Percentiles rank a stretch among this genome's conserved stretches.
Conservation (phyloP, 2,888 invertebrate genomes). For the Palloptera scutellata region DNA sequence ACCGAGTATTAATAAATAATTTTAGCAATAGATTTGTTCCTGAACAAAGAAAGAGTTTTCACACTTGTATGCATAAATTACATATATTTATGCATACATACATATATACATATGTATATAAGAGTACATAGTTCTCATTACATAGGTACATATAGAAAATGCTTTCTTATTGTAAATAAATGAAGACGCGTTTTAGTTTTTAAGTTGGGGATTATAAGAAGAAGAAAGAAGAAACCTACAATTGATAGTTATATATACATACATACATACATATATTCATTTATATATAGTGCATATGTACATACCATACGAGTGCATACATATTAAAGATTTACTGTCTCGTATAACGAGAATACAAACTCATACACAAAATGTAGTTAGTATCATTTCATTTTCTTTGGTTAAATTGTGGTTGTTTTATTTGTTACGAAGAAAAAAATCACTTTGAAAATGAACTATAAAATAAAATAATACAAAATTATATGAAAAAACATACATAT, state of each 20-base stretch:
- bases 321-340: too few species aligned
- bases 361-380: neutral
- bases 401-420: neutral
- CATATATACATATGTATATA: neutral
- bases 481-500: neutral
- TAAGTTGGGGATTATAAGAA: slow-evolving; percentile 21
- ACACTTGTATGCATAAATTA: slow-evolving; percentile 26
- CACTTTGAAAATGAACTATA: slow-evolving; percentile 5
- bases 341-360: too few species aligned
- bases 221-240: slow-evolving; percentile 15
- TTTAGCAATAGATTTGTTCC: slow-evolving; percentile 35
- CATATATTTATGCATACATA: slow-evolving; percentile 6
- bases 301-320: too few species aligned
- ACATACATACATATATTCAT: slow-evolving; percentile 22
- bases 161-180: too few species aligned
- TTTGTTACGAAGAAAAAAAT: neutral
- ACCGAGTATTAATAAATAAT: slow-evolving; percentile 25
- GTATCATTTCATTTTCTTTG: neutral
- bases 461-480: neutral
- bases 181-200: too few species aligned
- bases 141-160: slow-evolving; percentile 28
- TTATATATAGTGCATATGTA: slow-evolving; percentile 3
- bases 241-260: slow-evolving; percentile 9
- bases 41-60: slow-evolving; percentile 28
- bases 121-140: neutral